phyloP scores from a whole-genome alignment of 1,140 invertebrate species.

The Berghia stephanieae region DNA sequence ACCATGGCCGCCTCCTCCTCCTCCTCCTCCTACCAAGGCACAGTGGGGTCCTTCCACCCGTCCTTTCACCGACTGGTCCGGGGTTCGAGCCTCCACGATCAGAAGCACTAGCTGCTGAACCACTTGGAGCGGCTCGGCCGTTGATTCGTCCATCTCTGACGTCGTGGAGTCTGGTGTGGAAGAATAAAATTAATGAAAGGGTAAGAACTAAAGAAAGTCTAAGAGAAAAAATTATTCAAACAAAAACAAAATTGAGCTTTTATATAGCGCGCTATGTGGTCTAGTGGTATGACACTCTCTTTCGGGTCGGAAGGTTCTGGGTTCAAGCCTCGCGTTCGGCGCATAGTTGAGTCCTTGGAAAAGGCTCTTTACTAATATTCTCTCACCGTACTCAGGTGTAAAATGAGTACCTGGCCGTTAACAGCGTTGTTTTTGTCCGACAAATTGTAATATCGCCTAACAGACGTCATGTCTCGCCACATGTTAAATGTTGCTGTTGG shows the following conservation, averaged over 20 bases:
- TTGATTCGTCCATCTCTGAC: slow-evolving; percentile 62
- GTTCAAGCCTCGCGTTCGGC: neutral
- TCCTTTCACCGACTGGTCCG: slow-evolving; percentile 71
- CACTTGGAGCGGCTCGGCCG: slow-evolving; percentile 71
- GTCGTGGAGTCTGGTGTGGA: slow-evolving; percentile 27
- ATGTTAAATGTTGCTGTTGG: too few species aligned
- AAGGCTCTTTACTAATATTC: too few species aligned
- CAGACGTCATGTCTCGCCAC: too few species aligned
- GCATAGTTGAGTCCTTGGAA: neutral
- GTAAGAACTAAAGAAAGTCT: neutral
- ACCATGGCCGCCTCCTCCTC: too few species aligned
- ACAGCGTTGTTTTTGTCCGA: too few species aligned
- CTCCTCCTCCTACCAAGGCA: slow-evolving; percentile 37
- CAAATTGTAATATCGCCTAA: too few species aligned
- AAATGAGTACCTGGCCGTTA: too few species aligned
- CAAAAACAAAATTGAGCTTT: neutral
- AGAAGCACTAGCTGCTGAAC: slow-evolving; percentile 73
- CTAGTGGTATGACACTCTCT: neutral
- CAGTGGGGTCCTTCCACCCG: slow-evolving; percentile 81
- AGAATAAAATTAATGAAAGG: neutral
- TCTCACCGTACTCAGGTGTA: too few species aligned
- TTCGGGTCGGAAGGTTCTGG: neutral
- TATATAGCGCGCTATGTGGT: neutral
- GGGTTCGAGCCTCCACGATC: slow-evolving; percentile 76
- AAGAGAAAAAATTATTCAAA: neutral